Base-by-base conservation (phyloP, 92 coral and sea anemone genomes). In the Zoanthus gigantus region DNA sequence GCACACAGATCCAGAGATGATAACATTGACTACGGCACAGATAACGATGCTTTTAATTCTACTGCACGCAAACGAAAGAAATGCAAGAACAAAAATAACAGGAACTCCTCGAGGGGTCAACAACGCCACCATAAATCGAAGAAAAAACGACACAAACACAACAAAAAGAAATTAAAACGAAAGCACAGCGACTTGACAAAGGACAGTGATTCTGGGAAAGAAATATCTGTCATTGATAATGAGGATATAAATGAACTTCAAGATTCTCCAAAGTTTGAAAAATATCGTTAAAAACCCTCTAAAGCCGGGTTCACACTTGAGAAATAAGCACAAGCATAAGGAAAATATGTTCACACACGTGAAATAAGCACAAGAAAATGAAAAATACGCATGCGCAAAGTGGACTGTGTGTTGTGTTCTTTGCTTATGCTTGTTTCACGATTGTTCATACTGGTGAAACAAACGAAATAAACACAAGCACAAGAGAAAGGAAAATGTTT, bases 61-160 rank as follows among this genome's bases (percentile, higher is more conserved):
- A 6, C n/a, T 65, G 71, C 72, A 60, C 32, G 4, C 50, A 69
- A 46, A 30, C 75, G 29, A n/a, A 14, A 58, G 42, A 9, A 30
- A 37, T 14, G 29, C 31, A 81, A 29, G 30, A 13, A 23, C 23
- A 48, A 63, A 71, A 47, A 34, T 23, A 7, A 18, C 1, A 47
- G 84, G 15, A 29, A 65, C 1, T 42, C 75, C 28, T 65, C 75
- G 66, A 3, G 48, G 23, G 45, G 28, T 52, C 75, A 18, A 9
- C 85, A 66, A 66, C 42, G 42, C 42, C 85, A 58, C 54, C 85
- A 80, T 53, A 81, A 48, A 52, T 81, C 85, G 34, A 81, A 81
- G 85, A 81, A 81, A 66, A 81, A 28, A 81, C 74, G 85, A n/a
- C 85, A 81, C 75, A 81, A 81, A 47, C 85, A 67, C 61, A 81